Evolutionary conservation across 2,797 vertebrate species (phyloP).

Genomic region (Discoglossus pictus): DNA sequence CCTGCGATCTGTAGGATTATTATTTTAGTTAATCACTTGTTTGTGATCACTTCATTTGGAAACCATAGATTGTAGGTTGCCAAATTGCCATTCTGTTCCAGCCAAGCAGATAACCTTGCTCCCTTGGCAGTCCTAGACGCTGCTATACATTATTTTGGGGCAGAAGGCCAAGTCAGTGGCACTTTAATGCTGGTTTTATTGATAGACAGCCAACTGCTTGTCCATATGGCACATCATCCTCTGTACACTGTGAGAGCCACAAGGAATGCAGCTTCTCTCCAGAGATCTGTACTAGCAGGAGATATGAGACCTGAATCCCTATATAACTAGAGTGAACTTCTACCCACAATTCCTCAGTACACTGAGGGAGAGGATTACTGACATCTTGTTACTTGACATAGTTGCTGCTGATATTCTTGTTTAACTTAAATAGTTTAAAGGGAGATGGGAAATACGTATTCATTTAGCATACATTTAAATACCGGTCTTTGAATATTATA

Average conservation of each 20-base stretch:
- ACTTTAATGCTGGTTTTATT: slow-evolving; percentile 46
- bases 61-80: slow-evolving; percentile 34
- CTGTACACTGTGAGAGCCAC: slow-evolving; percentile 24
- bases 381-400: too few species aligned
- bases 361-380: too few species aligned
- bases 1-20: slow-evolving; percentile 35
- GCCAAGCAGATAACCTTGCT: slow-evolving; percentile 50
- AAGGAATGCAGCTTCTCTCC: slow-evolving; percentile 9
- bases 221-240: slow-evolving; percentile 42
- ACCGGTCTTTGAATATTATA: too few species aligned
- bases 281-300: slow-evolving; percentile 22
- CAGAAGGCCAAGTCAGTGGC: slow-evolving; percentile 46
- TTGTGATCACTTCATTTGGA: slow-evolving; percentile 47
- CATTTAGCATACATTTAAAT: too few species aligned
- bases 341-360: too few species aligned
- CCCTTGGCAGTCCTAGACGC: slow-evolving; percentile 43
- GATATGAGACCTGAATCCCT: too few species aligned
- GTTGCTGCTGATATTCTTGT: too few species aligned
- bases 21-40: slow-evolving; percentile 48
- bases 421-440: too few species aligned
- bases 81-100: slow-evolving; percentile 41
- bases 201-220: slow-evolving; percentile 37
- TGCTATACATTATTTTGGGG: slow-evolving; percentile 47
- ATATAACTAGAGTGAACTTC: too few species aligned
- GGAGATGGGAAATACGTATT: too few species aligned